Evolutionary conservation across 37 sponge, comb jelly and placozoan species (phyloP).

Genomic region (Dysidea cf. avara): DNA sequence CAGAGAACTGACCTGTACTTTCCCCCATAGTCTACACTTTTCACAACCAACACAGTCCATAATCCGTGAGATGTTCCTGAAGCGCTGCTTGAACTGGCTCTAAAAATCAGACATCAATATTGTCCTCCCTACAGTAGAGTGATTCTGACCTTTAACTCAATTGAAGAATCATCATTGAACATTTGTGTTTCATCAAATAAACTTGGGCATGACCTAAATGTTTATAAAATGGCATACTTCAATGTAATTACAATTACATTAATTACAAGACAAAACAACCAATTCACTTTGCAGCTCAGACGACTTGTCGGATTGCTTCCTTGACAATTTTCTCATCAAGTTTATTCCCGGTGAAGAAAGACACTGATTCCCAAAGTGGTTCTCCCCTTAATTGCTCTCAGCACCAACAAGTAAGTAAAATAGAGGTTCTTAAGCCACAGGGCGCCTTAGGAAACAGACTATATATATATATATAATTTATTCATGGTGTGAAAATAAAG

Average conservation of each 20-base stretch:
- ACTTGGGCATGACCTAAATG: slow-evolving; percentile 73
- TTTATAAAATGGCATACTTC: slow-evolving; percentile 36
- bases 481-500: too few relatives aligned
- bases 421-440: slow-evolving; percentile 95
- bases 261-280: slow-evolving; percentile 12
- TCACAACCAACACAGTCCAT: slow-evolving; percentile 99
- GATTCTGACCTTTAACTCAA: slow-evolving; percentile 56
- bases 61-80: slow-evolving; percentile 93
- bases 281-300: slow-evolving; percentile 70
- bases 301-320: slow-evolving; percentile 39
- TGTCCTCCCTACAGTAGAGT: too few relatives aligned
- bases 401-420: slow-evolving; percentile 87
- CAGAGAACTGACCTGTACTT: slow-evolving; percentile 95
- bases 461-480: neutral
- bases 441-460: slow-evolving; percentile 67
- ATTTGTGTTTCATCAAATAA: slow-evolving; percentile 90
- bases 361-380: slow-evolving; percentile 43
- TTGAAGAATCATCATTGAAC: slow-evolving; percentile 72
- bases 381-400: slow-evolving; percentile 90
- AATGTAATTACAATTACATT: slow-evolving; percentile 42
- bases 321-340: slow-evolving; percentile 57
- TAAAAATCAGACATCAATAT: slow-evolving; percentile 3
- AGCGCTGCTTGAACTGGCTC: slow-evolving; percentile 83
- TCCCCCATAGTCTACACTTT: slow-evolving; percentile 97
- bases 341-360: slow-evolving; percentile 85